Evolutionary conservation across 2,888 invertebrate species (phyloP), one percentile per base, ranked within the genome.

Genomic region (Allacma fusca): DNA sequence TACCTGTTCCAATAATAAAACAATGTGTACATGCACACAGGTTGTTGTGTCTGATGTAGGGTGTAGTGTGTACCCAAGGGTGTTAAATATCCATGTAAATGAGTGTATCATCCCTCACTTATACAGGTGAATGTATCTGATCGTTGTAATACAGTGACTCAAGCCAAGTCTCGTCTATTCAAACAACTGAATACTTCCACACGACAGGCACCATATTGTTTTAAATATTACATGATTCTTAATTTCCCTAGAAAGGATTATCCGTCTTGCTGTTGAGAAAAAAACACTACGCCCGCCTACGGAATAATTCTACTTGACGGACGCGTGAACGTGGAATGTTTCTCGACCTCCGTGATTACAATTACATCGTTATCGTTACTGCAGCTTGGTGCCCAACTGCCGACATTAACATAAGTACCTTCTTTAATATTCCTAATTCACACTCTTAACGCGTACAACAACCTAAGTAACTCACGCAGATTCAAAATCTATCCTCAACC

Each of bases 201-300:
- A 44, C 23, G 43, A 21, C 24, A 44, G 69, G 24, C 69, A 26
- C 16, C 44, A 19, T 69, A 43, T 34, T 62, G 62, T 69, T 69
- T 69, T 43, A 69, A 44, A 69, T 69, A 69, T 69, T 69, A 44
- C 44, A 34, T 23, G 24, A 69, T 34, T 69, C 24, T 24, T 69
- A 23, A 69, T 44, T n/a, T 43, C 21, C 24, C 44, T 29, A 69
- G 69, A 67, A 67, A 34, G 34, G 29, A 69, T 44, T 43, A 44
- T 69, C 69, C 62, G 24, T 69, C 69, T n/a, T 1, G 26, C n/a
- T 68, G 1, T 68, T 34, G 34, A 68, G 68, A 40, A 23, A 62
- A 62, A 23, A 23, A 69, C 24, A 23, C 19, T 44, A 40, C 23
- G 40, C 69, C 69, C 69, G 43, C 69, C 44, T 69, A 69, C 44